Evolutionary conservation across 2,113 vertebrate genomes (phyloP).

Genomic region (Ahaetulla prasina): DNA sequence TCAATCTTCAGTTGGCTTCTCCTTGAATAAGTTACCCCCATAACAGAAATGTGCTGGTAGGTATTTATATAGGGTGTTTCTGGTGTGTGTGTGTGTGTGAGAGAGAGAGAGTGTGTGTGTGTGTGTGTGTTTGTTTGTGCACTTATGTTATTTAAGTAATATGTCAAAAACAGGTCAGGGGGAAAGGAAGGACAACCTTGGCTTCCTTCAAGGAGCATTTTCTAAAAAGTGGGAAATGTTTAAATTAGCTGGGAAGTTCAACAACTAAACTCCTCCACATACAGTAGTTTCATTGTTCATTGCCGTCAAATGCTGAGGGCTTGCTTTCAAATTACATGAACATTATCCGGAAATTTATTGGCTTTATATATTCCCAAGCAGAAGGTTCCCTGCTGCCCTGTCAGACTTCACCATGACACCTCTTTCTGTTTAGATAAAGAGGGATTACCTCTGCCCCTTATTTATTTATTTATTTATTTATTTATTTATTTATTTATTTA

Average conservation of each 20-base stretch:
- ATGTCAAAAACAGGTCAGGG: neutral
- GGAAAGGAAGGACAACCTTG: neutral
- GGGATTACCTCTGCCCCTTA: slow-evolving; percentile 2
- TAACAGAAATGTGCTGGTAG: neutral
- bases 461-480: too few relatives aligned
- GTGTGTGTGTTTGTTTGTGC: neutral
- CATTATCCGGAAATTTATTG: neutral
- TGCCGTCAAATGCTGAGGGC: neutral
- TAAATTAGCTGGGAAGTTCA: neutral
- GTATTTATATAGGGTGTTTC: neutral
- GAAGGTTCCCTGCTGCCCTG: neutral
- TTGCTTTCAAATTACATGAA: neutral
- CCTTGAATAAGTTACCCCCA: neutral
- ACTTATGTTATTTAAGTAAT: neutral
- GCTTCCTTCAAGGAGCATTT: neutral
- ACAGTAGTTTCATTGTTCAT: neutral
- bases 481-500: too few relatives aligned
- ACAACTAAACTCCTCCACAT: neutral
- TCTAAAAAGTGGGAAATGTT: neutral
- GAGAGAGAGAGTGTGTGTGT: too few relatives aligned
- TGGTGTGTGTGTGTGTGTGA: neutral
- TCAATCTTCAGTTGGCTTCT: neutral
- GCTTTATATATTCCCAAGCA: neutral
- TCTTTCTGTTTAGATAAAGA: slow-evolving; percentile 8
- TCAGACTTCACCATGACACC: neutral